Conservation (phyloP, 2,888 invertebrate genomes). For the Sesamia inferens region DNA sequence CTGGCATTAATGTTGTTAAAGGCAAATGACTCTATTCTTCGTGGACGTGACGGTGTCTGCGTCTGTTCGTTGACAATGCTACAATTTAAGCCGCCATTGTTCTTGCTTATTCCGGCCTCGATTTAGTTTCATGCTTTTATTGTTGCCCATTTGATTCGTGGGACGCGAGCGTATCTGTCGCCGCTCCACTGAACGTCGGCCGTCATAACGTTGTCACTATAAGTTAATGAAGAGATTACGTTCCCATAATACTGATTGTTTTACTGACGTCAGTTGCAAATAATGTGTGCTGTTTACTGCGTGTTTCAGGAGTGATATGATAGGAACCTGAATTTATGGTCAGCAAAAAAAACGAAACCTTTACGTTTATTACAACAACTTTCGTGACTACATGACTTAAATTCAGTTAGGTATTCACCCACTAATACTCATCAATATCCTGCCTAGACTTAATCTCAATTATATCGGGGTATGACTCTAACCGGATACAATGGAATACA, state of each 20-base stretch:
- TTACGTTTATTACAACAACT: not conserved
- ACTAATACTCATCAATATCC: too few relatives aligned
- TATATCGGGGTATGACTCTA: too few relatives aligned
- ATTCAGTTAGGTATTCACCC: too few relatives aligned
- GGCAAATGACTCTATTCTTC: conserved; percentile 89
- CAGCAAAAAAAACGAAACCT: not conserved
- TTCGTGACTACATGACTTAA: not conserved
- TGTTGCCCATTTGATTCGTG: conserved; percentile 78
- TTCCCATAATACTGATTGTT: conserved; percentile 56
- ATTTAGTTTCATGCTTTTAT: conserved; percentile 87
- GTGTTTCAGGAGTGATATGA: conserved; percentile 18
- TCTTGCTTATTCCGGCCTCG: conserved; percentile 83
- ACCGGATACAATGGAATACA: too few relatives aligned
- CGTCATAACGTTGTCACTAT: conserved; percentile 59
- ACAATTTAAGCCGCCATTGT: conserved; percentile 86
- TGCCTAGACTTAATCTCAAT: too few relatives aligned
- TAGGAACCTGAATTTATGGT: not conserved
- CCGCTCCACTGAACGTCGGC: conserved; percentile 68
- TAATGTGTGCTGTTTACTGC: conserved; percentile 35
- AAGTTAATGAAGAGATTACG: conserved; percentile 62
- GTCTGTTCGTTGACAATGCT: conserved; percentile 80
- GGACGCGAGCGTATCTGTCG: conserved; percentile 66
- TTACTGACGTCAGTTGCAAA: conserved; percentile 49
- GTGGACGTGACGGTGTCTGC: conserved; percentile 80
- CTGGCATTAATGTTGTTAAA: conserved; percentile 86